phyloP scores from a whole-genome alignment of 2,888 invertebrate genomes.

The Pemphredon lugubris region DNA sequence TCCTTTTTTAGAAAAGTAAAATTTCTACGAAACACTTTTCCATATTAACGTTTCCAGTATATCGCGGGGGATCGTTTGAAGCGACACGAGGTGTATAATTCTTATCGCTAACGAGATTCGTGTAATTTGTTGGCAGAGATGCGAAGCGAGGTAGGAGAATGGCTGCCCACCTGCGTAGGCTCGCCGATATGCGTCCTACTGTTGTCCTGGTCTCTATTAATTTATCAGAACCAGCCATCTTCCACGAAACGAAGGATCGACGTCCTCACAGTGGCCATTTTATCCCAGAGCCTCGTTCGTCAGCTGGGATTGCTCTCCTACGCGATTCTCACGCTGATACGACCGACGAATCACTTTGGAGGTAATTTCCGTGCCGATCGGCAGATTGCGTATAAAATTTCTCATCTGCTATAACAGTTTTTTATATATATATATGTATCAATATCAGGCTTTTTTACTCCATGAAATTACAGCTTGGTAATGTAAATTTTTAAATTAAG shows the following conservation, averaged over 20 bases:
- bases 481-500: too few species aligned
- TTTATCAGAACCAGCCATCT: slow-evolving; percentile 81
- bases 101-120: not conserved
- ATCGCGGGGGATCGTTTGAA: too few species aligned
- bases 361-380: slow-evolving; percentile 65
- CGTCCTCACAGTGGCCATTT: slow-evolving; percentile 81
- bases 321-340: slow-evolving; percentile 79
- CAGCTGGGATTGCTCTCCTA: slow-evolving; percentile 78
- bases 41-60: too few species aligned
- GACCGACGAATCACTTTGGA: slow-evolving; percentile 78
- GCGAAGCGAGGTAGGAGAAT: slow-evolving; percentile 80
- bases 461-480: too few species aligned
- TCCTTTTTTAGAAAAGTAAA: too few species aligned
- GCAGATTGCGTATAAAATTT: too few species aligned
- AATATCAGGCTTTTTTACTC: too few species aligned
- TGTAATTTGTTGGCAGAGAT: slow-evolving; percentile 69
- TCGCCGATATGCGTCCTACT: slow-evolving; percentile 81
- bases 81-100: too few species aligned
- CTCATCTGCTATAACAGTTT: too few species aligned
- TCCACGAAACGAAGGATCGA: slow-evolving; percentile 81
- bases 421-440: too few species aligned
- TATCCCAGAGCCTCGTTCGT: slow-evolving; percentile 78
- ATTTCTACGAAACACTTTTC: too few species aligned
- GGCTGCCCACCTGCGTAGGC: slow-evolving; percentile 81
- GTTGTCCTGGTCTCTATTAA: slow-evolving; percentile 81